Evolutionary conservation across 2,113 vertebrate genomes (phyloP), one percentile per base, ranked within the genome.

Genomic region (Sebastes fasciatus): DNA sequence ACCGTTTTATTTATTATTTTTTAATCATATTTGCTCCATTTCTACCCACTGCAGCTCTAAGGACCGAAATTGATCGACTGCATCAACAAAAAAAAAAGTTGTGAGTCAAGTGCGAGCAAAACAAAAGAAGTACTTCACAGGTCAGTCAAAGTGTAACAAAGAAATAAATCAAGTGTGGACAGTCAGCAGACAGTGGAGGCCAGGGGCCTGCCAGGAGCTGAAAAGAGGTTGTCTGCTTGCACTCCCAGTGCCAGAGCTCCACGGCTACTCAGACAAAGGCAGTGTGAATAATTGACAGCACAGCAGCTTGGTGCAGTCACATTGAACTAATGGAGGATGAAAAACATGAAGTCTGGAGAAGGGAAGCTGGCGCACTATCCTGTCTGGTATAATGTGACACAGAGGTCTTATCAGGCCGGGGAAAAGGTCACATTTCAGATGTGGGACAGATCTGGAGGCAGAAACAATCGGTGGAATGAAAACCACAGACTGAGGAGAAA

Each of bases 271-370:
- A 80, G 71, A 91, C 89, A 77, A 88, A 80, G 74, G 58, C 62
- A 55, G 55, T 79, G 81, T 95, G 83, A 95, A 92, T 92, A 89
- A 93, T 91, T 93, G 89, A 95, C 85, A 80, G 80, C 65, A 14
- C 65, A 60, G 85, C 81, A 52, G 70, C 84, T 63, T 3, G 68
- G 66, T 66, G 88, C 77, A 79, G 84, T 77, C 82, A 74, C 82
- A 87, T 21, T 58, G 77, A 87, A 79, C 89, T 90, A 88, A 91
- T 85, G 87, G 86, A 87, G 77, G 84, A 68, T 71, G 86, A 82
- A 79, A 72, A 82, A 83, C 73, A 87, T 81, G 79, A 74, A 81
- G 77, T 89, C 77, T 77, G 61, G 63, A 61, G 86, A 61, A 66
- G 16, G 46, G 51, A n/a, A 40, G 71, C 4, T 10, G 45, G 62